phyloP scores from a whole-genome alignment of 2,888 invertebrate genomes.

The Leptinotarsa peninsularis region DNA sequence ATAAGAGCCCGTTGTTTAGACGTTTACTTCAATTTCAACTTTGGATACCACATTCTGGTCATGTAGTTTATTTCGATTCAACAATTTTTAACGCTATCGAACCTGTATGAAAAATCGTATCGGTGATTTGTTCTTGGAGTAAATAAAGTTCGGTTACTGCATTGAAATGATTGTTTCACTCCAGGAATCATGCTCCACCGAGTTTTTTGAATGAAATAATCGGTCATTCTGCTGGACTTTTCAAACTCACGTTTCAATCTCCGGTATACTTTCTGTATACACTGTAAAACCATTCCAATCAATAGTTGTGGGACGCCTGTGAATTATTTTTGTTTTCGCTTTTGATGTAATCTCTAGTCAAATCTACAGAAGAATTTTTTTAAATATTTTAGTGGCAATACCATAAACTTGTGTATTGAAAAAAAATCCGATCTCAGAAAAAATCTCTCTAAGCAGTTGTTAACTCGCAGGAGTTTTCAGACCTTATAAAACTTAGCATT shows the following conservation, averaged over 20 bases:
- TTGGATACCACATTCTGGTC: no score
- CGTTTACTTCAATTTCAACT: no score
- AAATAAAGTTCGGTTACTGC: slow-evolving; percentile 3
- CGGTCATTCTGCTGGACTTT: slow-evolving; percentile 4
- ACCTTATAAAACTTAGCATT: no score
- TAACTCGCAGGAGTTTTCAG: no score
- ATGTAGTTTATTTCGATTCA: no score
- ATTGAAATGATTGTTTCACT: neutral
- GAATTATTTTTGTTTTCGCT: neutral
- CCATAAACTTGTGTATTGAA: no score
- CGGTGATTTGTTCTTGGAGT: neutral
- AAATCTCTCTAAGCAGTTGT: no score
- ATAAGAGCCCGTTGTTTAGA: no score
- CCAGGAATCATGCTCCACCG: neutral
- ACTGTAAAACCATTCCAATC: neutral
- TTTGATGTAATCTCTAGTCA: neutral
- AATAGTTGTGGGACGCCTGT: neutral
- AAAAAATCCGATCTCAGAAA: no score
- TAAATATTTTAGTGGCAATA: no score
- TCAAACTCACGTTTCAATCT: slow-evolving; percentile 3
- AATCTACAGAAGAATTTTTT: no score
- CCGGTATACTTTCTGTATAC: neutral
- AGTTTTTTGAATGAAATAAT: neutral
- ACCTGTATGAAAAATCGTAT: neutral
- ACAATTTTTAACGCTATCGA: no score